Base-by-base conservation (phyloP, 1,140 invertebrate genomes). In the Pogonognathellus flavescens region DNA sequence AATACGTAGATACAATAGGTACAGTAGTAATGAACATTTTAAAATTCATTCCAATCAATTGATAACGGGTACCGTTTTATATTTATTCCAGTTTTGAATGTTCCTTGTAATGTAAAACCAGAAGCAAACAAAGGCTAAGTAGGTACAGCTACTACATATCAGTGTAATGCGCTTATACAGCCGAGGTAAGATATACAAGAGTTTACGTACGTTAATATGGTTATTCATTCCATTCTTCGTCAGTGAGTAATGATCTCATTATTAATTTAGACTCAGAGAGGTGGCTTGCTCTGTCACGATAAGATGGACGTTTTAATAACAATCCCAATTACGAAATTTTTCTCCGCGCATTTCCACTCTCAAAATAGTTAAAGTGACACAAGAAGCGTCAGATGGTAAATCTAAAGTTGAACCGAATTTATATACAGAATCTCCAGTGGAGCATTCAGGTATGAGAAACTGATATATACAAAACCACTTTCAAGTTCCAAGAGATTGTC, bases 211-310 rank as follows among this genome's bases (percentile, higher is more conserved):
- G 11, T 57, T 57, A 49, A 76, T 76, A 25, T 72, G 31, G 31
- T 41, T 41, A 72, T 76, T 76, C 70, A 50, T 76, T 25, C 41
- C 31, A 76, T 76, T 76, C 31, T 76, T 49, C 70, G n/a, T 76
- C 70, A 41, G 70, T 76, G 81, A 82, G 41, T 82, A 82, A 82
- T 62, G 81, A 82, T 60, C 81, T 82, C 81, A 82, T 82, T 82
- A 82, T 82, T 82, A 82, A 82, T 82, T 62, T 82, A 60, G 55
- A 62, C 59, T 49, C 55, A 82, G 25, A 82, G 59, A 82, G 59
- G 57, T 53, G 31, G 57, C 53, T 22, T 18, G 25, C 22, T 18
- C 55, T 62, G 53, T 59, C 81, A 60, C 20, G 59, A 76, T 76
- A 76, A 76, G 70, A 76, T n/a, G 41, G 70, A 76, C 70, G 70